phyloP scores from a whole-genome alignment of 2,888 invertebrate species.

The Anticlea derivata region DNA sequence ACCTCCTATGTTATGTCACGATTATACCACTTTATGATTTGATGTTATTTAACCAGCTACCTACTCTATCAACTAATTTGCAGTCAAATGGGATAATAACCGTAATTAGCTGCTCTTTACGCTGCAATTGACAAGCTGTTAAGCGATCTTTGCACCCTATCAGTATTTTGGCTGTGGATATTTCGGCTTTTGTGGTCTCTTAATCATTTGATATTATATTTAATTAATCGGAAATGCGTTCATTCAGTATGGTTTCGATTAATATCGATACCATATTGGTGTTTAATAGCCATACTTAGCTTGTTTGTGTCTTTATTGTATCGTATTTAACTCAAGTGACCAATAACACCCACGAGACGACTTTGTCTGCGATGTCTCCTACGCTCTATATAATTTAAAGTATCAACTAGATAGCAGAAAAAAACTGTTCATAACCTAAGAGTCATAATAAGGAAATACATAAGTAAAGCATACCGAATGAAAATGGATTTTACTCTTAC shows the following conservation, averaged over 20 bases:
- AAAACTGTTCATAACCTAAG: slow-evolving; percentile 11
- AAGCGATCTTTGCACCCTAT: slow-evolving; percentile 2
- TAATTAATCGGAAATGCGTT: background rate
- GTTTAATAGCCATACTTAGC: slow-evolving; percentile 34
- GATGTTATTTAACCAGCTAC: background rate
- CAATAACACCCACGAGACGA: slow-evolving; percentile 55
- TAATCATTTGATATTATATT: background rate
- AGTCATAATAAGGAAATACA: background rate
- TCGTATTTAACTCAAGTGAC: slow-evolving; percentile 28
- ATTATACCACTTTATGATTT: too few relatives aligned
- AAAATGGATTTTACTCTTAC: too few relatives aligned
- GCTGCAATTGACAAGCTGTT: slow-evolving; percentile 17
- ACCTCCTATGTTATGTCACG: slow-evolving; percentile 7
- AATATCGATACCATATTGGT: slow-evolving; percentile 3
- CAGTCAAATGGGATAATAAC: slow-evolving; percentile 41
- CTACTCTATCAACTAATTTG: background rate
- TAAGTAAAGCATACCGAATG: background rate
- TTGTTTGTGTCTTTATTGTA: slow-evolving; percentile 31
- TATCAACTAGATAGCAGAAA: slow-evolving; percentile 42
- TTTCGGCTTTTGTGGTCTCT: background rate
- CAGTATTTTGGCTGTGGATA: slow-evolving; percentile 5
- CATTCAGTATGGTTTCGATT: background rate
- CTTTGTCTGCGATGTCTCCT: slow-evolving; percentile 40
- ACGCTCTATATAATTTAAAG: slow-evolving; percentile 48
- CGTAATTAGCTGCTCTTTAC: slow-evolving; percentile 52